These are phyloP conservation scores for Leptogaster cylindrica DNA, from an alignment of 2,888 invertebrate genomes.

Conservation along the genomic window DNA sequence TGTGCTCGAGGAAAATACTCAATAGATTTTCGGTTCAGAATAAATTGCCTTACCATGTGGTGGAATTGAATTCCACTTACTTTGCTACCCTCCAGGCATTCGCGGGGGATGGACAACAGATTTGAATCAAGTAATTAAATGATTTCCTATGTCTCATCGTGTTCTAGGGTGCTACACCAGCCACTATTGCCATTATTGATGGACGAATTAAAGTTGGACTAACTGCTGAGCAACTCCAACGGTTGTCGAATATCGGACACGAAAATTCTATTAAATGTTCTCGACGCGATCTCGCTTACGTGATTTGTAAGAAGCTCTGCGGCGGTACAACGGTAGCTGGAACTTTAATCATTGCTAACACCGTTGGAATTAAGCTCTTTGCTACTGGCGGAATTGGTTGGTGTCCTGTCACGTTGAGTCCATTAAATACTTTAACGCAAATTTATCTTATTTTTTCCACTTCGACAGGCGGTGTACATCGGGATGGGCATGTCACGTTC, in stretches of 20 bases:
- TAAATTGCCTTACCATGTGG: neutral
- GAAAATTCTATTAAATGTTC: conserved; percentile 78
- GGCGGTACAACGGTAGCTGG: conserved; percentile 98
- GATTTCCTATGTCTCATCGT: neutral
- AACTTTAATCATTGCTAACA: conserved; percentile 84
- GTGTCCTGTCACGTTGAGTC: conserved; percentile 45
- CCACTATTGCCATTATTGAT: conserved; percentile 87
- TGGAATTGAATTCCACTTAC: no score
- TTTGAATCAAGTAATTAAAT: conserved; percentile 1
- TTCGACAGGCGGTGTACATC: conserved; percentile 91
- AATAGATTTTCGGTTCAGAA: neutral
- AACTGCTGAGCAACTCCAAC: conserved; percentile 67
- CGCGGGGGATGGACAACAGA: no score
- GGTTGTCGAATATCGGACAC: conserved; percentile 66
- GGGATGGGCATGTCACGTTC: conserved; percentile 81
- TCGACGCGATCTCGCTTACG: conserved; percentile 81
- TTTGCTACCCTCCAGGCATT: no score
- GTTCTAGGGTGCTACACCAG: conserved; percentile 80
- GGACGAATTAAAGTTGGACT: conserved; percentile 86
- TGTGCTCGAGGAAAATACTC: no score
- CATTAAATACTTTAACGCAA: conserved; percentile 16
- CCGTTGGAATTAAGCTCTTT: conserved; percentile 85
- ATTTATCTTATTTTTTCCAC: no score
- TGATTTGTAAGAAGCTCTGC: conserved; percentile 71
- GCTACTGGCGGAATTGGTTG: conserved; percentile 85